These are phyloP conservation scores for Julus scanicus DNA, from an alignment of 2,888 invertebrate species.

Conservation along the genomic window DNA sequence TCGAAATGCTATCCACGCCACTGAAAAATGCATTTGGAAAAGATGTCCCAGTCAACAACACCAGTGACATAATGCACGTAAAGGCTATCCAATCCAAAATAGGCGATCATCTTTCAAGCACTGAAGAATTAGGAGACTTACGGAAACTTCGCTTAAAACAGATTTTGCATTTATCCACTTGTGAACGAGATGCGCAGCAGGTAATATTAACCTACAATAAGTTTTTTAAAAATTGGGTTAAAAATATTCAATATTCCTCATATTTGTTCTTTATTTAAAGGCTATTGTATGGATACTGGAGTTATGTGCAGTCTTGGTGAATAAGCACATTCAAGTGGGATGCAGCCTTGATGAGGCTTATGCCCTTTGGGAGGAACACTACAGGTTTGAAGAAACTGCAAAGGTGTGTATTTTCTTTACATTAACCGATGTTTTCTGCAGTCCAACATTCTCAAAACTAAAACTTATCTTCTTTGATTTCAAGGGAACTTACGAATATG, in stretches of 20 bases:
- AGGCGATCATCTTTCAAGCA: slow-evolving; percentile 76
- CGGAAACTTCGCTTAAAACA: slow-evolving; percentile 82
- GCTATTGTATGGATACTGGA: slow-evolving; percentile 82
- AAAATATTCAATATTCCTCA: neutral
- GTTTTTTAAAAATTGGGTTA: neutral
- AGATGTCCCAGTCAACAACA: slow-evolving; percentile 74
- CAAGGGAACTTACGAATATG: slow-evolving; percentile 84
- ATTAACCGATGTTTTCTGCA: neutral
- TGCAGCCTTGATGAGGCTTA: slow-evolving; percentile 79
- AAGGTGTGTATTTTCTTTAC: slow-evolving; percentile 70
- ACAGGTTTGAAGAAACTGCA: slow-evolving; percentile 81
- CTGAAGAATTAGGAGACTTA: slow-evolving; percentile 77
- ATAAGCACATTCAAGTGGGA: slow-evolving; percentile 78
- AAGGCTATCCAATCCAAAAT: slow-evolving; percentile 77
- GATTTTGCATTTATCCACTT: slow-evolving; percentile 77
- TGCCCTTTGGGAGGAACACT: slow-evolving; percentile 78
- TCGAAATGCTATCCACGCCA: slow-evolving; percentile 66
- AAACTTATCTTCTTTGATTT: neutral
- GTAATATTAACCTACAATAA: slow-evolving; percentile 63
- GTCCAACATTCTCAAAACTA: neutral
- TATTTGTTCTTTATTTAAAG: slow-evolving; percentile 62
- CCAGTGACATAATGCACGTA: slow-evolving; percentile 78
- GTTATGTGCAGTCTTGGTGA: slow-evolving; percentile 77
- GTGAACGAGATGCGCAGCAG: slow-evolving; percentile 80
- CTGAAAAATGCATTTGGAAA: slow-evolving; percentile 81